phyloP scores from a whole-genome alignment of 2,113 vertebrate genomes.

The Taxidea taxus region DNA sequence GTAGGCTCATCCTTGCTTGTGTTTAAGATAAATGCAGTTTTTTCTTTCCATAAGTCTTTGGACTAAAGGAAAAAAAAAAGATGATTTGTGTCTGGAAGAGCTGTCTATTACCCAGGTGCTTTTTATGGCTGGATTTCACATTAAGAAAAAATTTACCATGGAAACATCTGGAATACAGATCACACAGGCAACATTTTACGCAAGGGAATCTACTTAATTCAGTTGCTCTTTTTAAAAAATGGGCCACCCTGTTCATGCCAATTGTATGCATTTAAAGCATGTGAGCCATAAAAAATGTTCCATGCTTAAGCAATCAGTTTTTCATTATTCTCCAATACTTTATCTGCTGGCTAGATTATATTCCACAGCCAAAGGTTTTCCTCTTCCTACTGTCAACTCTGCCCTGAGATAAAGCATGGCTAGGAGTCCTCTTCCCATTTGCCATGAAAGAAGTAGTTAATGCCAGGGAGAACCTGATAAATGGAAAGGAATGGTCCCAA shows the following conservation, averaged over 20 bases:
- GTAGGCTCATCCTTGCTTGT: neutral
- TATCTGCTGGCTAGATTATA: neutral
- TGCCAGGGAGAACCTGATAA: neutral
- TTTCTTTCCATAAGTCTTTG: neutral
- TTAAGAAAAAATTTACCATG: conserved; percentile 44
- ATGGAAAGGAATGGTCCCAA: neutral
- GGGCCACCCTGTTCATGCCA: conserved; percentile 64
- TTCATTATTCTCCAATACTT: conserved; percentile 47
- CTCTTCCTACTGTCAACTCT: neutral
- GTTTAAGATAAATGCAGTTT: conserved; percentile 54
- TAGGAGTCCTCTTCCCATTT: neutral
- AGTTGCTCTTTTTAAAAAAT: conserved; percentile 54
- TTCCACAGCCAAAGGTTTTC: neutral
- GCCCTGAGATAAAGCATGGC: neutral
- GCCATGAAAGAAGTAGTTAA: neutral
- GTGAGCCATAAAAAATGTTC: conserved; percentile 55
- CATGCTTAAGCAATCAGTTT: conserved; percentile 44
- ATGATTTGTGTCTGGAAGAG: conserved; percentile 48
- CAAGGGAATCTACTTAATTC: conserved; percentile 64
- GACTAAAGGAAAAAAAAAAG: neutral
- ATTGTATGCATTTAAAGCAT: conserved; percentile 56
- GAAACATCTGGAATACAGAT: conserved; percentile 63
- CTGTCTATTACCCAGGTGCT: conserved; percentile 16
- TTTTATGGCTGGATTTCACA: conserved; percentile 63
- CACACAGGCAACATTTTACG: conserved; percentile 55